Evolutionary conservation across 2,113 vertebrate genomes (phyloP).

Genomic region (Meleagris gallopavo): DNA sequence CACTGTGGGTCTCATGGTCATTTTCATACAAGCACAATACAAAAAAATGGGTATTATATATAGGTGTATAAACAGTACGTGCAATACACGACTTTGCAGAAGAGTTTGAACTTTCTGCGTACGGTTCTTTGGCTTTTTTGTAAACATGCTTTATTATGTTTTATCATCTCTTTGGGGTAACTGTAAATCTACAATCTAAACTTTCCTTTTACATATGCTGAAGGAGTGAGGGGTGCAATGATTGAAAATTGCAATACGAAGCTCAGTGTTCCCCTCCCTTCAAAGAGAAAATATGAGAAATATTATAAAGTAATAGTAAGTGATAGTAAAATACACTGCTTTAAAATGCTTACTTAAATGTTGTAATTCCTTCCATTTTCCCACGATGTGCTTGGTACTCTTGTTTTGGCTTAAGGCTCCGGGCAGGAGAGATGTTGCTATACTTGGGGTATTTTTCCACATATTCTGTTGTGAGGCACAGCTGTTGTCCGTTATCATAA

Average conservation of each 20-base stretch:
- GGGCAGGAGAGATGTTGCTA: constrained; percentile 67
- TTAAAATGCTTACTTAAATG: constrained; percentile 82
- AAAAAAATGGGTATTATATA: background rate
- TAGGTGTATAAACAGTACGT: background rate
- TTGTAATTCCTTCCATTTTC: constrained; percentile 83
- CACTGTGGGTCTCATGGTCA: background rate
- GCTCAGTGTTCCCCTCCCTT: background rate
- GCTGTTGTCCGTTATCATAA: constrained; percentile 65
- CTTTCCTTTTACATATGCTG: background rate
- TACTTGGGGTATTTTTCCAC: constrained; percentile 82
- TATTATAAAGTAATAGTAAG: background rate
- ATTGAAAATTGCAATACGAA: background rate
- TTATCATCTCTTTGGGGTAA: background rate
- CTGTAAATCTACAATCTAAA: background rate
- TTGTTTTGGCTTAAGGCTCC: constrained; percentile 79
- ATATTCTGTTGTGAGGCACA: constrained; percentile 79
- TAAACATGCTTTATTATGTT: background rate
- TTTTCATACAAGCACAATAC: background rate
- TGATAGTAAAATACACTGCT: background rate
- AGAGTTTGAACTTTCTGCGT: background rate
- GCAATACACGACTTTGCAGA: background rate
- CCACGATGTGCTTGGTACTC: constrained; percentile 43
- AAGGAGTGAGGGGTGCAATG: background rate
- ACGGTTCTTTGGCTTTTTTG: background rate
- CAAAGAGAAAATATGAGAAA: background rate